Percentiles rank a stretch among this genome's conserved stretches.
phyloP scores from a whole-genome alignment of 1,140 invertebrate genomes.

The Papilio glaucus region DNA sequence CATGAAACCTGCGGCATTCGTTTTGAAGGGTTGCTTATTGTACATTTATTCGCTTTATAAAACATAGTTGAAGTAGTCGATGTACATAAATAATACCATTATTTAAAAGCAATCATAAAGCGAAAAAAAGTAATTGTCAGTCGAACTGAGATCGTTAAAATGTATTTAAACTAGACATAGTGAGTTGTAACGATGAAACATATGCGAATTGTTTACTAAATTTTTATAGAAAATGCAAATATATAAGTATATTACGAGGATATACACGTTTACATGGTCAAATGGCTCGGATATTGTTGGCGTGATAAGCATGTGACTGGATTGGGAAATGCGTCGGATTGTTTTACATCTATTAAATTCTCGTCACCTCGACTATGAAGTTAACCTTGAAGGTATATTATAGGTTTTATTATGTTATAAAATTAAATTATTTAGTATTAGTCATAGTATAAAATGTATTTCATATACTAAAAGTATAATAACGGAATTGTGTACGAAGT shows the following conservation, averaged over 20 bases:
- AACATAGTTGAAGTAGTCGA: conserved; percentile 7
- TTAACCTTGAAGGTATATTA: background rate
- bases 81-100: background rate
- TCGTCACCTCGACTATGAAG: background rate
- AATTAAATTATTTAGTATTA: background rate
- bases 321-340: conserved; percentile 3
- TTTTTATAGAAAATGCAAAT: background rate
- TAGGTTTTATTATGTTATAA: background rate
- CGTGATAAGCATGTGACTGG: conserved; percentile 8
- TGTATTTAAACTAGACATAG: conserved; percentile 7
- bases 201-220: background rate
- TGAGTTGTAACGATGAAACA: background rate
- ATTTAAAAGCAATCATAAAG: background rate
- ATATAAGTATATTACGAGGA: background rate
- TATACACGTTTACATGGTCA: conserved; percentile 5
- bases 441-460: too few species aligned
- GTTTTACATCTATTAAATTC: background rate
- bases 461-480: background rate
- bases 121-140: conserved; percentile 8
- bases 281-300: background rate
- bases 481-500: too few species aligned
- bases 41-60: background rate
- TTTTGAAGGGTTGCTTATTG: too few species aligned
- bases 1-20: too few species aligned
- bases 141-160: background rate